Evolutionary conservation across 2,113 vertebrate species (phyloP).

Genomic region (Eurypyga helias): DNA sequence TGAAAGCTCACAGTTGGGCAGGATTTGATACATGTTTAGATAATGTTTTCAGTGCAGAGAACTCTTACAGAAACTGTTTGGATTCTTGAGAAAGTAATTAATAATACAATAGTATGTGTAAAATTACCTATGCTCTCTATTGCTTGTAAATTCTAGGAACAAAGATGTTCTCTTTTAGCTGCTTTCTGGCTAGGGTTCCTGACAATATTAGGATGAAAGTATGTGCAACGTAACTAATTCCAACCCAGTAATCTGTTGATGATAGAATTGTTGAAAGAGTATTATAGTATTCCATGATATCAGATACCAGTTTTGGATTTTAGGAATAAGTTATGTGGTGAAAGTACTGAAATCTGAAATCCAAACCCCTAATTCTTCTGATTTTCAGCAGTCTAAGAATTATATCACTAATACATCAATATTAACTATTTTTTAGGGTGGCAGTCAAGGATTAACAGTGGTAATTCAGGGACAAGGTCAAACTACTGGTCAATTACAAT

Average conservation of each 20-base stretch:
- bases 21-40: background rate
- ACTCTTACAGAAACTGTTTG: background rate
- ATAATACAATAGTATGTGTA: background rate
- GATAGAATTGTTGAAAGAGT: background rate
- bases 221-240: background rate
- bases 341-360: background rate
- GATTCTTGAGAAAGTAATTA: background rate
- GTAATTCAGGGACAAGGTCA: conserved; percentile 99
- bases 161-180: background rate
- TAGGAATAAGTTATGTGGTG: background rate
- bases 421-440: conserved; percentile 76
- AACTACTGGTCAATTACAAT: conserved; percentile 95
- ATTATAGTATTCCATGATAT: background rate
- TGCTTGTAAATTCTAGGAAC: background rate
- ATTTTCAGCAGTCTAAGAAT: background rate
- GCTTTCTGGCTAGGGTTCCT: background rate
- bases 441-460: conserved; percentile 95
- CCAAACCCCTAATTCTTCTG: background rate
- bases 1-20: background rate
- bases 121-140: background rate
- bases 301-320: background rate
- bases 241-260: background rate
- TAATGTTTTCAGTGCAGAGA: background rate
- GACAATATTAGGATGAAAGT: background rate
- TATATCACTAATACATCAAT: background rate